These are phyloP conservation scores for Xylota segnis DNA, from an alignment of 2,888 invertebrate genomes.

Conservation along the genomic window DNA sequence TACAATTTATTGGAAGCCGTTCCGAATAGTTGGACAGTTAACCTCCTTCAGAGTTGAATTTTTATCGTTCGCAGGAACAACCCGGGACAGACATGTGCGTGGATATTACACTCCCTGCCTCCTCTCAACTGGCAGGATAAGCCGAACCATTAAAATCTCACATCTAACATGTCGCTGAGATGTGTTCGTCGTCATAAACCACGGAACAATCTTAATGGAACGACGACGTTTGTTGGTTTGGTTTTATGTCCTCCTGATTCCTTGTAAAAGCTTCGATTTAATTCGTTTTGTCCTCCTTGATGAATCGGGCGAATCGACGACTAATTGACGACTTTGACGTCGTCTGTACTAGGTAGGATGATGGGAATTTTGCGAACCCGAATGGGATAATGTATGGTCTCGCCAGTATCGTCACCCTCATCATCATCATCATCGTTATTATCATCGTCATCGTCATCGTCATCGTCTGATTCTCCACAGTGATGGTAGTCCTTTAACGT, in stretches of 20 bases:
- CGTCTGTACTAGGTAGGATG: conserved; percentile 13
- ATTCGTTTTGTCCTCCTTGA: conserved; percentile 17
- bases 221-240: conserved; percentile 14
- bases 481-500: conserved; percentile 52
- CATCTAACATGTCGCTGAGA: conserved; percentile 30
- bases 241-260: conserved; percentile 37
- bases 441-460: conserved; percentile 39
- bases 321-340: conserved; percentile 59
- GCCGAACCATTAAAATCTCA: conserved; percentile 48
- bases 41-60: conserved; percentile 34
- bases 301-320: conserved; percentile 28
- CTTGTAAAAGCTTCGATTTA: conserved; percentile 20
- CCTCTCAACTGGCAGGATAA: conserved; percentile 11
- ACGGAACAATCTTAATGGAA: conserved; percentile 41
- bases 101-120: conserved; percentile 22
- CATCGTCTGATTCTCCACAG: conserved; percentile 34
- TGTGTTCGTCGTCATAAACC: conserved; percentile 37
- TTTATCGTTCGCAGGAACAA: conserved; percentile 39
- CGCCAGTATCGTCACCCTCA: conserved; percentile 12
- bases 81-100: neutral
- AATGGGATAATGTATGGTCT: conserved; percentile 23
- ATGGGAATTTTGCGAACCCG: conserved; percentile 9
- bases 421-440: conserved; percentile 32
- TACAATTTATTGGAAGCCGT: conserved; percentile 57
- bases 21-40: conserved; percentile 40